Conservation (phyloP, 2,113 vertebrate genomes). For the Misgurnus mizolepis region DNA sequence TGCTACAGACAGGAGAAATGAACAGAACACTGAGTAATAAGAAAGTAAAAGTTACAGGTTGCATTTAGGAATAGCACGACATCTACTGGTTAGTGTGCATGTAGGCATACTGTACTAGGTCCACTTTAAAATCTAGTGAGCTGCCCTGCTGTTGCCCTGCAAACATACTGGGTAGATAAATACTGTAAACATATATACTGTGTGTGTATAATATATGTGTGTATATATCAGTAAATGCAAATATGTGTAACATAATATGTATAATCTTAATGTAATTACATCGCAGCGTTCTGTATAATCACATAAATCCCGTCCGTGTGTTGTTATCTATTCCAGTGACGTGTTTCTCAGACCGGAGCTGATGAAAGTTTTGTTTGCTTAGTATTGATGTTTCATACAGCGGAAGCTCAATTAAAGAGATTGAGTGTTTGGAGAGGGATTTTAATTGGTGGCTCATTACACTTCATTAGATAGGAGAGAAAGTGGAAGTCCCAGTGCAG, state of each 20-base stretch:
- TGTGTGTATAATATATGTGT: too few relatives aligned
- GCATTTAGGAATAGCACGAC: not conserved
- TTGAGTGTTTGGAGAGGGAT: constrained; percentile 13
- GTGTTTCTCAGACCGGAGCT: not conserved
- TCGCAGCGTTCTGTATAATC: too few relatives aligned
- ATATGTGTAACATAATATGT: too few relatives aligned
- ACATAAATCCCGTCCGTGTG: too few relatives aligned
- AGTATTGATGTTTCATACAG: constrained; percentile 4
- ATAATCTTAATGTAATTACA: too few relatives aligned
- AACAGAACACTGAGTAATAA: not conserved
- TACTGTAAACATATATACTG: too few relatives aligned
- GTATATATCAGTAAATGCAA: too few relatives aligned
- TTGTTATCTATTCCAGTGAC: not conserved
- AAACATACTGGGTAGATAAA: too few relatives aligned
- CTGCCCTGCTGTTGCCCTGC: too few relatives aligned
- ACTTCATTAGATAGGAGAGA: constrained; percentile 14
- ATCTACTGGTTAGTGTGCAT: not conserved
- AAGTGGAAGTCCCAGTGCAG: constrained; percentile 1
- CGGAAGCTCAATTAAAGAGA: constrained; percentile 1
- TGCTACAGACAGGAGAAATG: not conserved
- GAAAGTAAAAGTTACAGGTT: not conserved
- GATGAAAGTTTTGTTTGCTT: not conserved
- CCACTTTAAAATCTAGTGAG: too few relatives aligned
- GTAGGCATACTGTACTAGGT: too few relatives aligned
- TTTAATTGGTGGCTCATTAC: constrained; percentile 19